Conservation (phyloP, 2,113 vertebrate genomes). For the Bubalus kerabau region DNA sequence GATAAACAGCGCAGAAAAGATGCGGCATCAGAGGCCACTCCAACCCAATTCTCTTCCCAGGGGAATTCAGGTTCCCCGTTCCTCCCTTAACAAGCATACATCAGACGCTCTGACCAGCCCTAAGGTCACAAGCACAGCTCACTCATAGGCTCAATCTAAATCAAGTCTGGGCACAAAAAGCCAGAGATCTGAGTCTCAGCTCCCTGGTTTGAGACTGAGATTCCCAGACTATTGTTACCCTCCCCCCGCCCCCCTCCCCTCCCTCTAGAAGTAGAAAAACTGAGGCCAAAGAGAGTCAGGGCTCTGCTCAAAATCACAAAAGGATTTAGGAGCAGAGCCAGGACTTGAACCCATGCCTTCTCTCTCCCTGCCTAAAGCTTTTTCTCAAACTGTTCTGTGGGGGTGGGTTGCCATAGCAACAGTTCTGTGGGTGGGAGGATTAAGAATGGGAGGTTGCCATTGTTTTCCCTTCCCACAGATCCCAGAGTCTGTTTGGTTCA, state of each 20-base stretch:
- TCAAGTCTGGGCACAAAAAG: background rate
- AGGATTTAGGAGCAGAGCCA: background rate
- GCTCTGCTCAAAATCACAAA: background rate
- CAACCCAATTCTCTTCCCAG: background rate
- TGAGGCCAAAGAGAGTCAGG: background rate
- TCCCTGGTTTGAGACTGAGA: background rate
- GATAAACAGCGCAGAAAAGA: constrained; percentile 4
- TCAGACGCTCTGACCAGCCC: background rate
- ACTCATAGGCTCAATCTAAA: background rate
- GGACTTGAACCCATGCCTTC: background rate
- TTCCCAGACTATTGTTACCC: background rate
- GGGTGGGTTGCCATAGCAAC: constrained; percentile 36
- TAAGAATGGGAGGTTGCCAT: background rate
- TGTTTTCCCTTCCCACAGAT: constrained; percentile 23
- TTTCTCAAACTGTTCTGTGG: background rate
- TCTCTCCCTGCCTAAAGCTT: background rate
- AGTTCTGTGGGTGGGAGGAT: background rate
- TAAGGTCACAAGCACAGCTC: background rate
- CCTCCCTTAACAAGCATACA: background rate
- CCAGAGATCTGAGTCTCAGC: background rate
- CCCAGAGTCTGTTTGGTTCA: background rate
- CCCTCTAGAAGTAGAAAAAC: background rate
- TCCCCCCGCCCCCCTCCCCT: too few species aligned
- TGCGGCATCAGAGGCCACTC: background rate
- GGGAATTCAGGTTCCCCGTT: background rate